These are phyloP conservation scores for Parasteatoda tepidariorum DNA, from an alignment of 1,140 invertebrate species.

Conservation along the genomic window DNA sequence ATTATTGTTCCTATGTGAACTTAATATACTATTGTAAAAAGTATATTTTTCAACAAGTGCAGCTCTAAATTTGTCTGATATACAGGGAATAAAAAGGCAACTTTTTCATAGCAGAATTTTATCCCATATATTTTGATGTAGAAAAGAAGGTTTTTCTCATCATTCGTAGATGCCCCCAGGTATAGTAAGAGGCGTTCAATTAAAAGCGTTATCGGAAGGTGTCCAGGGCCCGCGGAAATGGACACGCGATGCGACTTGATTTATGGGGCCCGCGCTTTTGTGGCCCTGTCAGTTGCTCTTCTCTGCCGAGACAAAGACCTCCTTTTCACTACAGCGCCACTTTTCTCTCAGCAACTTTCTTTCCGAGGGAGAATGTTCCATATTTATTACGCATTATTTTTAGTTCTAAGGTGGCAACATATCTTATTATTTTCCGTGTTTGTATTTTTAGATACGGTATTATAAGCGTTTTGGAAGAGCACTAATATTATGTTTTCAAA, in stretches of 20 bases:
- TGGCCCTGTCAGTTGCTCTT: constrained; percentile 46
- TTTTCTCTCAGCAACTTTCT: constrained; percentile 24
- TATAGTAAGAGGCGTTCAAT: constrained; percentile 20
- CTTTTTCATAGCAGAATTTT: too few relatives aligned
- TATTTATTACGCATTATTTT: not conserved
- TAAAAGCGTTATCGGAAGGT: constrained; percentile 38
- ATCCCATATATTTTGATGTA: too few relatives aligned
- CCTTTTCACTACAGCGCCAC: constrained; percentile 48
- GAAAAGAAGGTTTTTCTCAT: too few relatives aligned
- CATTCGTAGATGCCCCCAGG: not conserved
- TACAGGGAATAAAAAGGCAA: too few relatives aligned
- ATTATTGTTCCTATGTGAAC: too few relatives aligned
- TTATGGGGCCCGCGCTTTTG: constrained; percentile 53
- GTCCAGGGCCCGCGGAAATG: constrained; percentile 40
- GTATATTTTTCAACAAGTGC: too few relatives aligned
- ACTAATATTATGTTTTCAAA: too few relatives aligned
- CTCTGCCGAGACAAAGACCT: constrained; percentile 43
- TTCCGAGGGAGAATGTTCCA: not conserved
- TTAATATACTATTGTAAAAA: too few relatives aligned
- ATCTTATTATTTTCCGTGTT: not conserved
- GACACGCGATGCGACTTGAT: constrained; percentile 51
- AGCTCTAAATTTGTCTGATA: too few relatives aligned
- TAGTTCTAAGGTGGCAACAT: not conserved
- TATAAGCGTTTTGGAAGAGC: too few relatives aligned
- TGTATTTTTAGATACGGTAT: not conserved